Percentiles rank a stretch among this genome's conserved stretches.
phyloP scores from a whole-genome alignment of 1,140 invertebrate genomes.

The Aradophagus sp. region DNA sequence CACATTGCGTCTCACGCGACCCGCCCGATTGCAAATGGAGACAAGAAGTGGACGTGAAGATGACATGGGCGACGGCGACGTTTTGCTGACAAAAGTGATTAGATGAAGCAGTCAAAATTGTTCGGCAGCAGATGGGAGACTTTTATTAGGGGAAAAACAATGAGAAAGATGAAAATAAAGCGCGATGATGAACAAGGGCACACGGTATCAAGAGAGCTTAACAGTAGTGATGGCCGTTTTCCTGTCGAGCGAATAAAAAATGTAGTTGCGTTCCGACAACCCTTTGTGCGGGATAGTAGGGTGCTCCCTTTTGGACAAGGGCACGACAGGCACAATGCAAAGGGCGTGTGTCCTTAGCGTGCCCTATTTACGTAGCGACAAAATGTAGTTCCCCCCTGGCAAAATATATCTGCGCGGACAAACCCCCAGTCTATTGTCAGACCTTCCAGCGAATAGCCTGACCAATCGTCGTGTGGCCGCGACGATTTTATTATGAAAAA shows the following conservation, averaged over 20 bases:
- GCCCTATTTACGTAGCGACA: constrained; percentile 70
- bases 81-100: too few species aligned
- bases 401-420: constrained; percentile 61
- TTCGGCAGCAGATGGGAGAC: constrained; percentile 12
- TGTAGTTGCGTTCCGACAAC: constrained; percentile 64
- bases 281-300: constrained; percentile 65
- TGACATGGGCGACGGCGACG: constrained; percentile 15
- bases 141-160: constrained; percentile 27
- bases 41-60: constrained; percentile 11
- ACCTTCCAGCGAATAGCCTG: constrained; percentile 56
- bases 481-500: constrained; percentile 65
- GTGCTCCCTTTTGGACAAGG: constrained; percentile 63
- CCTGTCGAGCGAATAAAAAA: constrained; percentile 66
- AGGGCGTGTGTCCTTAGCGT: constrained; percentile 70
- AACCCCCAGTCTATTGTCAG: constrained; percentile 61
- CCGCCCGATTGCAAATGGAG: too few species aligned
- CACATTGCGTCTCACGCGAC: too few species aligned
- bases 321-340: constrained; percentile 62
- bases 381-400: constrained; percentile 51
- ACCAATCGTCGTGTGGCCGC: constrained; percentile 60
- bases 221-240: constrained; percentile 66
- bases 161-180: constrained; percentile 53
- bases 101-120: constrained; percentile 23
- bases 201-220: constrained; percentile 42
- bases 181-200: constrained; percentile 55